Conservation (phyloP, 2,113 vertebrate species). For the Cichladusa arquata region DNA sequence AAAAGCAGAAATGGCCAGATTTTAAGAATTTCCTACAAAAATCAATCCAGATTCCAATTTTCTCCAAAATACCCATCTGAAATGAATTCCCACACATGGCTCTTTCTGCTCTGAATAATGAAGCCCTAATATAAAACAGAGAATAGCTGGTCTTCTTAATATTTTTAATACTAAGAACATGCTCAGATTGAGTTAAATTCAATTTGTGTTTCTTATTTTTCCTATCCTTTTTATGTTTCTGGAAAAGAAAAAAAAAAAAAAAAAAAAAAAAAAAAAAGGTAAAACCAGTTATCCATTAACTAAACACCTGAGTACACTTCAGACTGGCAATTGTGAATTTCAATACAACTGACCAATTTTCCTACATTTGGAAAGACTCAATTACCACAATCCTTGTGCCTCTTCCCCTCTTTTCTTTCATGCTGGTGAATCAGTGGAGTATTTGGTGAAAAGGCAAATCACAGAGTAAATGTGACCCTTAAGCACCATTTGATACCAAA, state of each 20-base stretch:
- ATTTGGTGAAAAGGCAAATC: conserved; percentile 4
- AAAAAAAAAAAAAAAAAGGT: not conserved
- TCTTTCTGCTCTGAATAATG: not conserved
- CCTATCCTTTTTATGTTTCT: not conserved
- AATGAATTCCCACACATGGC: not conserved
- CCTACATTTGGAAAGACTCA: not conserved
- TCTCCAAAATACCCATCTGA: not conserved
- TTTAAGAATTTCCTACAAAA: not conserved
- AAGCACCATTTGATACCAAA: not conserved
- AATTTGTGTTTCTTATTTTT: not conserved
- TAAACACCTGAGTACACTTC: not conserved
- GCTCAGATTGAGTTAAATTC: not conserved
- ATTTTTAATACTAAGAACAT: not conserved
- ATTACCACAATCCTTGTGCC: not conserved
- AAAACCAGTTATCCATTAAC: not conserved
- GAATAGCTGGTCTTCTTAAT: not conserved
- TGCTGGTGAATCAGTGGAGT: not conserved
- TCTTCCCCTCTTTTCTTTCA: not conserved
- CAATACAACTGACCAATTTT: not conserved
- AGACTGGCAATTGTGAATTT: not conserved
- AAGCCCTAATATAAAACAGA: not conserved
- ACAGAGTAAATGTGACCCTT: not conserved
- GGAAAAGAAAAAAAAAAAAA: not conserved
- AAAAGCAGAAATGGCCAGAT: not conserved
- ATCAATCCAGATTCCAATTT: not conserved